phyloP scores from a whole-genome alignment of 2,797 vertebrate species.

The Zenarchopterus dispar region DNA sequence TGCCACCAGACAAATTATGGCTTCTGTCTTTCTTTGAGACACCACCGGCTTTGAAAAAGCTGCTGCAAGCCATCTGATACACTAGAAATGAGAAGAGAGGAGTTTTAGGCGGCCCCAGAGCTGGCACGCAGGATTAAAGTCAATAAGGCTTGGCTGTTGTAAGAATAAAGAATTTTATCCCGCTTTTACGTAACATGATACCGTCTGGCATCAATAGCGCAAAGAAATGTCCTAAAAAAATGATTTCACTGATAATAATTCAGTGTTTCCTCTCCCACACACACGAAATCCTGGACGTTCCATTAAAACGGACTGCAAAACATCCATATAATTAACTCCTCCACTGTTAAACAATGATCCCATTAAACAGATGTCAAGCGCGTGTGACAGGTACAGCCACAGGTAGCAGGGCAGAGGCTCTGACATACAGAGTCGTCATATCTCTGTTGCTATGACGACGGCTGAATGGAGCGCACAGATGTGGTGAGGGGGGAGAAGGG shows the following conservation, averaged over 20 bases:
- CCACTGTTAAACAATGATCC: constrained; percentile 36
- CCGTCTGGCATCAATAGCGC: background rate
- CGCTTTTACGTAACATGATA: background rate
- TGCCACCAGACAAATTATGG: background rate
- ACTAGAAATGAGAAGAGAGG: background rate
- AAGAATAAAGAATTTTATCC: background rate
- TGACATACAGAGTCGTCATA: constrained; percentile 60
- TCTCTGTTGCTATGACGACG: constrained; percentile 75
- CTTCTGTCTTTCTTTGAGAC: background rate
- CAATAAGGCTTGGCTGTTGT: too few relatives aligned
- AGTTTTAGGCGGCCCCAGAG: background rate
- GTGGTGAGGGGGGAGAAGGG: background rate
- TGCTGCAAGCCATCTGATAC: background rate
- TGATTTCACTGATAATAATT: background rate
- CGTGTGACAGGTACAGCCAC: constrained; percentile 38
- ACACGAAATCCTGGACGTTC: background rate
- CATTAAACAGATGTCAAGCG: constrained; percentile 39
- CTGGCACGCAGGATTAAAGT: too few relatives aligned
- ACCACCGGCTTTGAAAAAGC: background rate
- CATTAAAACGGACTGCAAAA: constrained; percentile 14
- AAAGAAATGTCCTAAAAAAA: too few relatives aligned
- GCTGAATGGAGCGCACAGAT: constrained; percentile 59
- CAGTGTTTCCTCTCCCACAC: background rate
- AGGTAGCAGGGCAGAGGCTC: constrained; percentile 46
- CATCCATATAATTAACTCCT: constrained; percentile 23